Evolutionary conservation across 2,888 invertebrate genomes (phyloP).

Genomic region (Oligia fasciuncula): DNA sequence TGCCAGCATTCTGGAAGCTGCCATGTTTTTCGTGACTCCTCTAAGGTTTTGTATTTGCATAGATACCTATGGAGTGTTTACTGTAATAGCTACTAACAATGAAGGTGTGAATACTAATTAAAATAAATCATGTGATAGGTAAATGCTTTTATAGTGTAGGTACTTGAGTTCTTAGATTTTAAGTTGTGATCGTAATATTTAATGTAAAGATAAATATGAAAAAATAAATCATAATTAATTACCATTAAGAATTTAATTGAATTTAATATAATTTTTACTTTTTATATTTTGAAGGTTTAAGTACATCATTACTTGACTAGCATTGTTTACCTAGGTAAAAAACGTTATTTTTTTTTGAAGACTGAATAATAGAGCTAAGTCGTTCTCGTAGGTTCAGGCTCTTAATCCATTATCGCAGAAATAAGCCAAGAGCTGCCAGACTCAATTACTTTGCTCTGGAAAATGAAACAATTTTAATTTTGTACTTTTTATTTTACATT

Average conservation of each 20-base stretch:
- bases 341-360: not conserved
- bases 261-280: too few species aligned
- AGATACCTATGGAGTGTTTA: not conserved
- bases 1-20: not conserved
- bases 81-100: not conserved
- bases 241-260: too few species aligned
- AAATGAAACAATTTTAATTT: conserved; percentile 6
- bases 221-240: too few species aligned
- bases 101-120: too few species aligned
- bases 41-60: not conserved
- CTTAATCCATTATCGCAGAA: not conserved
- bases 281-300: not conserved
- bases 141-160: too few species aligned
- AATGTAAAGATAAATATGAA: too few species aligned
- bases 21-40: not conserved
- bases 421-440: not conserved
- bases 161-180: too few species aligned
- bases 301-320: not conserved
- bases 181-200: too few species aligned
- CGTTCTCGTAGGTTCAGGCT: not conserved
- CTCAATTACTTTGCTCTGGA: not conserved
- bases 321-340: not conserved
- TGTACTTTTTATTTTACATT: not conserved
- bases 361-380: not conserved
- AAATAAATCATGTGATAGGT: not conserved